A percentile compares a stretch with the other conserved stretches of the same genome.
These are phyloP conservation scores for Xanthia togata DNA, from an alignment of 2,888 invertebrate species.

Conservation along the genomic window DNA sequence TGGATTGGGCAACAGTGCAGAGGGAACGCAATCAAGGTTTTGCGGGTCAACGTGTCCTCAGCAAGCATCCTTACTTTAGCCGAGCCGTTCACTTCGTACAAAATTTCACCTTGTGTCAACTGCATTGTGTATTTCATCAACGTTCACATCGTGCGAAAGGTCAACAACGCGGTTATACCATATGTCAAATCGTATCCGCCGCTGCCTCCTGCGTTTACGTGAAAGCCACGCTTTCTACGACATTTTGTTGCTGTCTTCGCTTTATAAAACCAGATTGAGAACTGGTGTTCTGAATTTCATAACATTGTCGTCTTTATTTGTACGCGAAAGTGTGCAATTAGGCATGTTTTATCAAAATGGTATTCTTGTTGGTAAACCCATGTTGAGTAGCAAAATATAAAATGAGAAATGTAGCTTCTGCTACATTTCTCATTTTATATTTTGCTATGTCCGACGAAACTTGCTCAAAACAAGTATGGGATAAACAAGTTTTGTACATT, in stretches of 20 bases:
- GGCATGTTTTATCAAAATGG: conserved; percentile 6
- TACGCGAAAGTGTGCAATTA: conserved; percentile 32
- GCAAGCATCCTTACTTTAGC: conserved; percentile 79
- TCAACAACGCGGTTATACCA: conserved; percentile 72
- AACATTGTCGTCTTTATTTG: conserved; percentile 42
- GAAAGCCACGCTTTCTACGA: conserved; percentile 68
- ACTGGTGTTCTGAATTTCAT: conserved; percentile 60
- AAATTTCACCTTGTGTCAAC: conserved; percentile 86
- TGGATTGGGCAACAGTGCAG: conserved; percentile 74
- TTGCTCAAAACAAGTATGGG: conserved; percentile 38
- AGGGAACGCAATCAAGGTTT: conserved; percentile 79
- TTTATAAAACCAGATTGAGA: conserved; percentile 55
- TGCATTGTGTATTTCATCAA: conserved; percentile 79
- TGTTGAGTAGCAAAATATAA: conserved; percentile 1
- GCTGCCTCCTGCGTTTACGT: conserved; percentile 59
- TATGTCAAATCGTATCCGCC: conserved; percentile 67
- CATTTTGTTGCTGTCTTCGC: conserved; percentile 55
- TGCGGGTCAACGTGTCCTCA: conserved; percentile 78
- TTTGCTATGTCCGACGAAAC: conserved; percentile 24
- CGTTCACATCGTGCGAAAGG: conserved; percentile 75
- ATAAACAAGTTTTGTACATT: conserved; percentile 54
- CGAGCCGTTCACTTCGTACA: conserved; percentile 83
- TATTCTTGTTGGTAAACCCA: background rate
- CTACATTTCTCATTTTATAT: conserved; percentile 32
- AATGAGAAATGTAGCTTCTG: too few relatives aligned